Evolutionary conservation across 2,888 invertebrate species (phyloP), one percentile per base, ranked within the genome.

Genomic region (Drosophila seclusa): DNA sequence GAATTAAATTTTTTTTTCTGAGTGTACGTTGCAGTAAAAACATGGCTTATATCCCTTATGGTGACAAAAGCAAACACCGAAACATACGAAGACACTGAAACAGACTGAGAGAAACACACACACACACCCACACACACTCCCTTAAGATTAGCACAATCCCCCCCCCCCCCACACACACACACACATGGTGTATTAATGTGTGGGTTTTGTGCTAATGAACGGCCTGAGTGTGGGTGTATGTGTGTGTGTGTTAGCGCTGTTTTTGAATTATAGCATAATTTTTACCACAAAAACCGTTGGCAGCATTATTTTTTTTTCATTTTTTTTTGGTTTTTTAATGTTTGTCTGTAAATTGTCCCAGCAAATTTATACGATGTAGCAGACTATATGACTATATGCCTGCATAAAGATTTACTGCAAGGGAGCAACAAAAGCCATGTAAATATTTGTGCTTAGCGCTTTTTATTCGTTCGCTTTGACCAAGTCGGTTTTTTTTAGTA

Each of bases 181-280:
- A 59, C n/a, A 42, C 29, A 62, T 60, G 64, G 73, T 76, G 75
- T 76, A 85, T 89, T 85, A 88, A 85, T 88, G 89, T 86, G 83
- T 81, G 81, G 83, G 81, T 79, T 85, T 88, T 88, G 83, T 81
- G 78, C 89, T 85, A 85, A 85, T 85, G 85, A 85, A 85, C 89
- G 85, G 45, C 67, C 59, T 69, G 31, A 59, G 16, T 49, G 36
- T 64, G 18, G 27, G n/a, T 73, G 49, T 38, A 49, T 67, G 32
- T 58, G 57, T 59, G 40, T 66, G 64, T 67, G 48, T 71, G 59
- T 55, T 62, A 52, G 65, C 76, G 77, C 85, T 85, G 85, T 83
- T 79, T 85, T 89, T 87, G 87, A 89, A 81, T 86, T 89, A 85
- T 87, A 79, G 89, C 84, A 87, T 88, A 83, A 88, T 85, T 85